Base-by-base conservation (phyloP, 2,888 invertebrate species). In the Kuschelorhynchus macadamiae region DNA sequence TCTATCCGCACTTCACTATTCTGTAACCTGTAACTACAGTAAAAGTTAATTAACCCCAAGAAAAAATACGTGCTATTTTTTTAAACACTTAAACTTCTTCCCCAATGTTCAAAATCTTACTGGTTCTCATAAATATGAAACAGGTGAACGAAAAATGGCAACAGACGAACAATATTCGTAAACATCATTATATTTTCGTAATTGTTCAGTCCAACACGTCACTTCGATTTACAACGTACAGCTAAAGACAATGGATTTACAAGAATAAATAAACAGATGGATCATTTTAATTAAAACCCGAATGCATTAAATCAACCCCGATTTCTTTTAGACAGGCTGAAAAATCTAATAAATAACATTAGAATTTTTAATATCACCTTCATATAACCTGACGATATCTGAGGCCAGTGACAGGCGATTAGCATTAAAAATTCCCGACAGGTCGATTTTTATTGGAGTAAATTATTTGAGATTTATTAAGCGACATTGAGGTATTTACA, bases 381-480 rank as follows among this genome's bases (percentile, higher is more conserved):
- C 12, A 41, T 25, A 12, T 30, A 33, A 33, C 9, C 18, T n/a
- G 3, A 33, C 50, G 2, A 50, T 8, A n/a, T 36, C 9, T 4
- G 17, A 17, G n/a, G 17, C 12, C 17, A 18, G 18, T 32, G 18
- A 46, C 30, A 47, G 50, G 41, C 50, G 39, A 60, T 60, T 60
- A 50, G 50, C 41, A 60, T 41, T 39, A 39, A 46, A 53, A 62
- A 46, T 62, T n/a, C 46, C 16, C 20, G 62, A 55, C 64, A 55
- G 49, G 14, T n/a, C 47, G 46, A 32, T 17, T 56, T n/a, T 47
- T 47, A 20, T 32, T 20, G 44, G 33, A 32, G 33, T 36, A 44
- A 63, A 41, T 53, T 63, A 47, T 49, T 18, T 7, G 30, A 55
- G 42, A 64, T 64, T 64, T 64, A 64, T 64, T 44, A 47, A 63